These are phyloP conservation scores for Thalassarche chlororhynchos DNA, from an alignment of 2,113 vertebrate genomes.

Conservation along the genomic window DNA sequence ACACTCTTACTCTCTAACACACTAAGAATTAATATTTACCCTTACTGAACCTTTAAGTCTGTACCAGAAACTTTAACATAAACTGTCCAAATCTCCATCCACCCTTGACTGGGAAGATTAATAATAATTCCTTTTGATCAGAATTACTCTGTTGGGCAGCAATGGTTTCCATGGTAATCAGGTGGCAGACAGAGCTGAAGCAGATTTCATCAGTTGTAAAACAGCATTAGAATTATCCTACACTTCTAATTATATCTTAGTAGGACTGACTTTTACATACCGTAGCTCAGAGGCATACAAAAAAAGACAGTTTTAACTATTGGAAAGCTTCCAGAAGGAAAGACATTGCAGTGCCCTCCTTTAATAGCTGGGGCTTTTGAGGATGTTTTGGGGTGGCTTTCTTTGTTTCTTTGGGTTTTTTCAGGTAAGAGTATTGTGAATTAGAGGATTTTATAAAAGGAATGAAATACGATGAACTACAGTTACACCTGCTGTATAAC, in stretches of 20 bases:
- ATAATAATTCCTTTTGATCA: slow-evolving; percentile 80
- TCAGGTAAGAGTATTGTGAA: neutral
- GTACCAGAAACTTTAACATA: slow-evolving; percentile 73
- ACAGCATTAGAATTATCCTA: slow-evolving; percentile 76
- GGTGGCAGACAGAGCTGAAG: slow-evolving; percentile 68
- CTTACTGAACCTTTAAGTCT: slow-evolving; percentile 67
- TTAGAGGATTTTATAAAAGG: neutral
- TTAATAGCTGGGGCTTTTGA: neutral
- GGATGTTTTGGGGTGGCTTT: neutral
- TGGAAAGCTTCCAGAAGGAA: slow-evolving; percentile 23
- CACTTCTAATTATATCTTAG: slow-evolving; percentile 76
- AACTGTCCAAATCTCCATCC: slow-evolving; percentile 65
- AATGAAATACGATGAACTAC: neutral
- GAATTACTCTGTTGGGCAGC: slow-evolving; percentile 71
- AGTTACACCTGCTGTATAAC: neutral
- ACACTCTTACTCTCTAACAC: slow-evolving; percentile 54
- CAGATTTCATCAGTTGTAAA: slow-evolving; percentile 76
- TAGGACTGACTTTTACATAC: slow-evolving; percentile 40
- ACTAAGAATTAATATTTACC: slow-evolving; percentile 76
- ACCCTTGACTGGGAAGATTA: slow-evolving; percentile 73
- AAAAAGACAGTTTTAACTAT: slow-evolving; percentile 41
- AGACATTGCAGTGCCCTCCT: neutral
- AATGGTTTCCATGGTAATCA: slow-evolving; percentile 80
- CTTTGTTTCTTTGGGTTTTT: neutral
- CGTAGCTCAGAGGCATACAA: slow-evolving; percentile 58